A percentile compares a stretch with the other conserved stretches of the same genome.
Conservation (phyloP, 2,113 vertebrate species). For the Takifugu flavidus region DNA sequence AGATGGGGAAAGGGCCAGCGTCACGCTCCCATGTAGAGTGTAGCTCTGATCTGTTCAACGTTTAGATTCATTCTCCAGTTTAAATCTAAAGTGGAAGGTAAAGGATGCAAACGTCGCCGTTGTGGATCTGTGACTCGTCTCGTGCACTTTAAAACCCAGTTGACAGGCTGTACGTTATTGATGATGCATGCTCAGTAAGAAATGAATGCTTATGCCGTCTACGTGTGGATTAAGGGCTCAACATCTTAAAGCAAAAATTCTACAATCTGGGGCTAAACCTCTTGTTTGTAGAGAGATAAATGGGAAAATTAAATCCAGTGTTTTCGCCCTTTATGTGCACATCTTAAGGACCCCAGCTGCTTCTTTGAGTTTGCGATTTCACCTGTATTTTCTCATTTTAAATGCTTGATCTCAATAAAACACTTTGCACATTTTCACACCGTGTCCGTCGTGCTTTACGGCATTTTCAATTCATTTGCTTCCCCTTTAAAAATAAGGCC, state of each 20-base stretch:
- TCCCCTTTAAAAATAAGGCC: too few species aligned
- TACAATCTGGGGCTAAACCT: not conserved
- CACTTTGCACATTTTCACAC: not conserved
- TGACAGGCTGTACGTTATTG: conserved; percentile 30
- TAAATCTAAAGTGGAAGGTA: conserved; percentile 23
- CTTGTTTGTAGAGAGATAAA: not conserved
- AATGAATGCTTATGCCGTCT: not conserved
- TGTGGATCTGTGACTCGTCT: conserved; percentile 29
- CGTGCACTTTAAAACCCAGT: conserved; percentile 34
- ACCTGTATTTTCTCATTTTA: not conserved
- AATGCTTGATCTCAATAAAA: not conserved
- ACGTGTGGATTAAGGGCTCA: conserved; percentile 20
- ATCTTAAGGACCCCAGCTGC: not conserved
- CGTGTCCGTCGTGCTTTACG: too few species aligned
- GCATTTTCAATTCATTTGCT: too few species aligned
- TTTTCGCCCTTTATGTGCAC: not conserved
- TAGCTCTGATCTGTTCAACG: conserved; percentile 6
- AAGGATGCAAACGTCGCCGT: conserved; percentile 13
- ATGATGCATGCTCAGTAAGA: conserved; percentile 31
- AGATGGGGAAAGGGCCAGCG: conserved; percentile 10
- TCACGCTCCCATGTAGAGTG: not conserved
- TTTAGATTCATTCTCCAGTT: conserved; percentile 17
- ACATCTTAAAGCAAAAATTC: conserved; percentile 8
- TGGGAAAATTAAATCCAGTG: not conserved
- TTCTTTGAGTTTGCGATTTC: not conserved